Conservation (phyloP, 2,888 invertebrate species). For the Nineta flava region DNA sequence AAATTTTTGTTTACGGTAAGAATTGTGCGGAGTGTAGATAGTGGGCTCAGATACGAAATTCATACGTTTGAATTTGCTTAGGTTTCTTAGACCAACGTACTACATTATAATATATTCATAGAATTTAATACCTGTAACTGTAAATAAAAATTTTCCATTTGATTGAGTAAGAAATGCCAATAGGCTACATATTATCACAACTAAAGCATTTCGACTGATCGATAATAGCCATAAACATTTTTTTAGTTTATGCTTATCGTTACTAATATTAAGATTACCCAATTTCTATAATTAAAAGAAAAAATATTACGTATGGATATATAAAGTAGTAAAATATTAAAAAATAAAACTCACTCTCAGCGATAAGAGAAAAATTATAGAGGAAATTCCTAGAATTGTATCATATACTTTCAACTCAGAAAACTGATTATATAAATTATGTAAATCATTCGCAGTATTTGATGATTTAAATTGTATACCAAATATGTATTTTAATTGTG, state of each 20-base stretch:
- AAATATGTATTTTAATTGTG: conserved; percentile 59
- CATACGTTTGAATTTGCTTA: too few species aligned
- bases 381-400: conserved; percentile 43
- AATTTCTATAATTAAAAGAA: conserved; percentile 31
- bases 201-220: conserved; percentile 62
- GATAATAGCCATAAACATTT: conserved; percentile 55
- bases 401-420: conserved; percentile 40
- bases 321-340: background rate
- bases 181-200: conserved; percentile 46
- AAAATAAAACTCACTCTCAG: conserved; percentile 40
- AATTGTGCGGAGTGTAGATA: too few species aligned
- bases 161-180: conserved; percentile 33
- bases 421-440: conserved; percentile 31
- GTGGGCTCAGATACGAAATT: too few species aligned
- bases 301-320: background rate
- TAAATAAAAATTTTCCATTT: conserved; percentile 40
- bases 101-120: too few species aligned
- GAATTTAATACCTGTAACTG: conserved; percentile 32
- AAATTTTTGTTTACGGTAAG: too few species aligned
- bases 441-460: conserved; percentile 45
- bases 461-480: conserved; percentile 53
- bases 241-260: conserved; percentile 21
- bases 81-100: too few species aligned
- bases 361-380: conserved; percentile 45
- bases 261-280: too few species aligned